Evolutionary conservation across 2,797 vertebrate species (phyloP), one percentile per base, ranked within the genome.

Genomic region (Myiotriccus ornatus): DNA sequence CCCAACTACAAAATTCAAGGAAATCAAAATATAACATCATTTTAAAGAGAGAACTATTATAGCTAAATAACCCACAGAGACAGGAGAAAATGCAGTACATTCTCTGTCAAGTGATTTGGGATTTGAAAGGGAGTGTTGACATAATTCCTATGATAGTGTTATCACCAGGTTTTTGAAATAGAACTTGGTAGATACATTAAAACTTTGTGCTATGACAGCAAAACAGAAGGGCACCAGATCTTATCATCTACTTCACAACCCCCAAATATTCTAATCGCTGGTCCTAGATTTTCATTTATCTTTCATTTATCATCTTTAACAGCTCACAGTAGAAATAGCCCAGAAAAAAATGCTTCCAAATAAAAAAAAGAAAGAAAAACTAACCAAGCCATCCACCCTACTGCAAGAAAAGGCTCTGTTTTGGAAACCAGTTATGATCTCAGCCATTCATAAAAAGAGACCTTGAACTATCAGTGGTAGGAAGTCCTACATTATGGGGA

Each of bases 101-200:
- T 76, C 59, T 49, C 59, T 73, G 49, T 74, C 34, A 60, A 39
- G 70, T 76, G 89, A 82, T 87, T 80, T 74, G 32, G 44, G 41
- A 89, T 80, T 84, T 89, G 81, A 95, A 89, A 81, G 32, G 50
- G 49, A 89, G 44, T 30, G 37, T 70, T 92, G 92, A 90, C 63
- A 75, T 24, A 62, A 87, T 67, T 83, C 77, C 65, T 14, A 65
- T 6, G n/a, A 81, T 25, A 71, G 35, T 30, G n/a, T 76, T 68
- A 90, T 93, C 76, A 81, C 19, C 30, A 49, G 24, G 23, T 56
- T 75, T 93, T 89, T 69, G n/a, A 79, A 90, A 82, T 17, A 30
- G 44, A 93, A 50, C 32, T 57, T 69, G 49, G 75, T 28, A 78
- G 80, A 52, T 44, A 25, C 27, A 93, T 43, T 37, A 88, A 78